Conservation (phyloP, 92 coral and sea anemone genomes). For the Pocillopora meandrina region DNA sequence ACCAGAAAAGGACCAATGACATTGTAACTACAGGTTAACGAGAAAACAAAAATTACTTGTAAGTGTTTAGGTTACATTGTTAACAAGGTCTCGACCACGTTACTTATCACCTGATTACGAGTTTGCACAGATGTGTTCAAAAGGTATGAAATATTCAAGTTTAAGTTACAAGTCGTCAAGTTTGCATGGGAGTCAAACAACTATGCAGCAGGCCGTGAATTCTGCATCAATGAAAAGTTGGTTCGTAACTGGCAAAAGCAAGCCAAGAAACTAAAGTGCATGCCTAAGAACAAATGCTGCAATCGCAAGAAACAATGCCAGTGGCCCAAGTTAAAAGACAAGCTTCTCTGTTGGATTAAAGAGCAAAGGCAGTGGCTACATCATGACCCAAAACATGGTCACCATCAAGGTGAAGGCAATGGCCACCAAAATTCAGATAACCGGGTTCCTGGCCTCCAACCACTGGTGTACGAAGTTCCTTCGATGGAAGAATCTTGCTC, state of each 20-base stretch:
- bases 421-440: background rate
- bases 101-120: background rate
- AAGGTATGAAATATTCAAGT: slow-evolving; percentile 17
- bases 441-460: background rate
- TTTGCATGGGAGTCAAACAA: slow-evolving; percentile 9
- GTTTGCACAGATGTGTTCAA: slow-evolving; percentile 11
- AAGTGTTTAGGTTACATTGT: background rate
- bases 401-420: background rate
- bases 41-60: background rate
- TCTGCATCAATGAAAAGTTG: slow-evolving; percentile 1
- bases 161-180: slow-evolving; percentile 16
- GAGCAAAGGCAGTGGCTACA: background rate
- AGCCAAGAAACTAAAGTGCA: background rate
- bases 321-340: background rate
- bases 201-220: slow-evolving; percentile 6
- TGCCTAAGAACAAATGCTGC: slow-evolving; percentile 3
- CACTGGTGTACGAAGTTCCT: background rate
- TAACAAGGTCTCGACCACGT: slow-evolving; percentile 13
- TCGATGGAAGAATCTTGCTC: background rate
- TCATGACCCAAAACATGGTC: background rate
- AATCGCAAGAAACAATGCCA: background rate
- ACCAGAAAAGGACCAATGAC: background rate
- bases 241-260: background rate
- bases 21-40: background rate
- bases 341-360: background rate